phyloP scores from a whole-genome alignment of 2,797 vertebrate species.

The Harpagifer antarcticus region DNA sequence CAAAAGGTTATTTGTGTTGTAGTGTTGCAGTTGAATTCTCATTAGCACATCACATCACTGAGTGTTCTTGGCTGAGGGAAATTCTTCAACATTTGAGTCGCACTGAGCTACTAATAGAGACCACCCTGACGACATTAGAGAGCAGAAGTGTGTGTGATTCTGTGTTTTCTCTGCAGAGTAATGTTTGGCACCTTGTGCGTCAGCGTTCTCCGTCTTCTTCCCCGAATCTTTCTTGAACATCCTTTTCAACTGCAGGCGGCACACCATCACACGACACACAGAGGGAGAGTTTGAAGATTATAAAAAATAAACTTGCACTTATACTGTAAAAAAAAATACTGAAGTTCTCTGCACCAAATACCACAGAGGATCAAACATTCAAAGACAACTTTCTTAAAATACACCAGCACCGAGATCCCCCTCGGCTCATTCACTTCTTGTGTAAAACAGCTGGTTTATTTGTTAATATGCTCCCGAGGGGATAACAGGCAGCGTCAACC shows the following conservation, averaged over 20 bases:
- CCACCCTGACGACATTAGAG: not conserved
- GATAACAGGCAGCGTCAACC: not conserved
- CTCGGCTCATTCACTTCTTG: not conserved
- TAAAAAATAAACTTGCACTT: slow-evolving; percentile 1
- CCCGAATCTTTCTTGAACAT: slow-evolving; percentile 93
- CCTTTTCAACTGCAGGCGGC: slow-evolving; percentile 87
- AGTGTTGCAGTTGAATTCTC: not conserved
- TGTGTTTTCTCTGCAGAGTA: slow-evolving; percentile 73
- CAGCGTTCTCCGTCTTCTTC: slow-evolving; percentile 89
- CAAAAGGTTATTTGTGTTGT: not conserved
- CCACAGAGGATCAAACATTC: not conserved
- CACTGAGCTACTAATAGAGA: slow-evolving; percentile 5
- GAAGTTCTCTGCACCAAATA: slow-evolving; percentile 2
- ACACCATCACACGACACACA: not conserved
- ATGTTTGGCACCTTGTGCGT: slow-evolving; percentile 81
- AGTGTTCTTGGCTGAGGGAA: slow-evolving; percentile 19
- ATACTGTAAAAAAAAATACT: not conserved
- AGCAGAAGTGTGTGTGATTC: not conserved
- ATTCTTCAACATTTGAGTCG: slow-evolving; percentile 16
- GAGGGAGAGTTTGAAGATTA: slow-evolving; percentile 13
- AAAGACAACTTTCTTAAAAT: slow-evolving; percentile 14
- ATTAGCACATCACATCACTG: not conserved
- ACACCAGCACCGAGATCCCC: not conserved
- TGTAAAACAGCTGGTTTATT: slow-evolving; percentile 17
- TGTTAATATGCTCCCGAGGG: not conserved